Percentiles rank a stretch among this genome's conserved stretches.
Evolutionary conservation across 2,888 invertebrate genomes (phyloP).

Genomic region (Metacarcinus magister): DNA sequence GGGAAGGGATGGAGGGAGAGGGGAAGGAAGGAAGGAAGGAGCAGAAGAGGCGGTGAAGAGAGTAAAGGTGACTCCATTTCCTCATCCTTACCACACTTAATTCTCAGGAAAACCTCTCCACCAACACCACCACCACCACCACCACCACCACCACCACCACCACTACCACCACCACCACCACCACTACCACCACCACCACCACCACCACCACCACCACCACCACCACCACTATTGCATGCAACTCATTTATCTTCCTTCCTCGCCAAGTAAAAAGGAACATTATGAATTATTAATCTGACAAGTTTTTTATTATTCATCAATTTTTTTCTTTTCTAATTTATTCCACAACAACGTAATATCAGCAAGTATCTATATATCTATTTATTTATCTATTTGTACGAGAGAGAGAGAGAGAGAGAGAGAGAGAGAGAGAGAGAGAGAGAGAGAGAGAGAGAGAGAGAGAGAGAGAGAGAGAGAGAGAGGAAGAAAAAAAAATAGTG

Average conservation of each 20-base stretch:
- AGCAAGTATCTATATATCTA: not conserved
- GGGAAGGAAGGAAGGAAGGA: not conserved
- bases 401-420: not conserved
- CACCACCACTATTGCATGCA: no score
- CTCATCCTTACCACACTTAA: conserved; percentile 13
- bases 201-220: no score
- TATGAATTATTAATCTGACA: no score
- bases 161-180: not conserved
- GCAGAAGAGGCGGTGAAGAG: not conserved
- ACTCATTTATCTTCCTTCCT: no score
- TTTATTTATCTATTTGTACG: not conserved
- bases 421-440: conserved; percentile 2
- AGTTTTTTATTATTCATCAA: no score
- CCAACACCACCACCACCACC: not conserved
- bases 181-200: not conserved
- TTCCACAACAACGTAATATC: no score
- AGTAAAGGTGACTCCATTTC: not conserved
- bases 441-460: not conserved
- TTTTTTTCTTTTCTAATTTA: no score
- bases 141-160: conserved; percentile 20
- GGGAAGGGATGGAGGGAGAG: not conserved
- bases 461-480: not conserved
- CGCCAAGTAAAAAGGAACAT: no score
- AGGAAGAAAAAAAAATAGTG: not conserved
- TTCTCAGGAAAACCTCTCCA: conserved; percentile 4